Base-by-base conservation (phyloP, 2,113 vertebrate species). In the Etia nguti region DNA sequence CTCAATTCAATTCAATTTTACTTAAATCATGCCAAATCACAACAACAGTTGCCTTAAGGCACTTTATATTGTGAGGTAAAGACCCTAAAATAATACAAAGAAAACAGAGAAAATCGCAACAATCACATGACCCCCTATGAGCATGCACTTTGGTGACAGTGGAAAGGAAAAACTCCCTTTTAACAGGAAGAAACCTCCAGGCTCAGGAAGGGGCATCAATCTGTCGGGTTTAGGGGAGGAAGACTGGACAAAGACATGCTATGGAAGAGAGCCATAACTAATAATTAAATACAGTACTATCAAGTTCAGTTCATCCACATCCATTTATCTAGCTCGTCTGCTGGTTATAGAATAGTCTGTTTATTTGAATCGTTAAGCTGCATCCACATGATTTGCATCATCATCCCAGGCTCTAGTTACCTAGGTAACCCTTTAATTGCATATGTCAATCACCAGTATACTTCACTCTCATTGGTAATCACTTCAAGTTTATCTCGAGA, bases 211-310 rank as follows among this genome's bases (percentile, higher is more conserved):
- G 31, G 10, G 18, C 31, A 38, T 36, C 60, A n/a, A 38, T 65
- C 10, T 8, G 31, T n/a, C 1, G 1, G 10, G 31, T 31, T 8
- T 65, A n/a, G 31, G 2, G 6, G 18, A 36, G 60, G 60, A 0
- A 38, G 1, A 38, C 60, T 36, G 31, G 6, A 65, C 60, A 0
- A 38, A 65, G 31, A 8, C 2, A 0, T 38, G n/a, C 36, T 3
- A 38, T 65, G 60, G n/a, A 65, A 65, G 0, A 65, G 60, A 65
- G 11, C 60, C 2, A n/a, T 65, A 65, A 65, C 60, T 65, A 36
- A 65, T 65, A 65, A 36, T 65, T 15, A 41, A 70, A 24, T 70
- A n/a, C 1, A 70, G 62, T 22, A 41, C 20, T 13, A 2, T 41
- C 0, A 1, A 43, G 12, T 1, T 70, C 62, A 24, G 62, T 70